These are phyloP conservation scores for Theristicus caerulescens DNA, from an alignment of 2,113 vertebrate species.

Conservation along the genomic window DNA sequence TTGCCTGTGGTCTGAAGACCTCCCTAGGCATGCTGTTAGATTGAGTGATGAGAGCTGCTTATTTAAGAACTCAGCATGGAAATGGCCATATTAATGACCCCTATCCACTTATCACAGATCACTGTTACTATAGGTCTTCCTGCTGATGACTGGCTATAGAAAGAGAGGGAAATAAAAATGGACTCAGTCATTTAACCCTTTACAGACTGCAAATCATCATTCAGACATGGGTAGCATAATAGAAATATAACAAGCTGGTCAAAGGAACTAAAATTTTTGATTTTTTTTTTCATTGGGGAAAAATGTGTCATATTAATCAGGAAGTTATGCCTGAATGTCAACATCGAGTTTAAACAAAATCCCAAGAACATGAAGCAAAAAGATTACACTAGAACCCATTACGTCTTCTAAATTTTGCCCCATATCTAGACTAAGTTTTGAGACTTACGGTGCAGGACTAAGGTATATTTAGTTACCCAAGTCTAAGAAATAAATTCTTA, in stretches of 20 bases:
- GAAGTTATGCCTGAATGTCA: not conserved
- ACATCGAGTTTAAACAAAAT: not conserved
- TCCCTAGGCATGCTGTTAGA: not conserved
- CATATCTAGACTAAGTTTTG: not conserved
- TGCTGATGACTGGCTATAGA: not conserved
- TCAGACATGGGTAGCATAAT: not conserved
- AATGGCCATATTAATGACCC: not conserved
- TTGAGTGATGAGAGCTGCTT: not conserved
- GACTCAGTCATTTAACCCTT: not conserved
- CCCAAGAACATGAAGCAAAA: not conserved
- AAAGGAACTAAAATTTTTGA: not conserved
- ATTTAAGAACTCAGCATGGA: constrained; percentile 4
- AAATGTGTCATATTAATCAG: not conserved
- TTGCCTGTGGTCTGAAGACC: not conserved
- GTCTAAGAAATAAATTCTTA: not conserved
- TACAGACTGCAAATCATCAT: not conserved
- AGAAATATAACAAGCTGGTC: not conserved
- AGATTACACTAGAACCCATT: not conserved
- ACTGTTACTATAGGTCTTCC: not conserved
- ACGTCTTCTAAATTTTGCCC: not conserved
- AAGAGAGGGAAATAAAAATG: not conserved
- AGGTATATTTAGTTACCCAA: not conserved
- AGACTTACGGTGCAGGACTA: not conserved
- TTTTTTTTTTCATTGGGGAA: not conserved
- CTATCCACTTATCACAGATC: not conserved